phyloP scores from a whole-genome alignment of 2,113 vertebrate genomes.

The Abramis brama region DNA sequence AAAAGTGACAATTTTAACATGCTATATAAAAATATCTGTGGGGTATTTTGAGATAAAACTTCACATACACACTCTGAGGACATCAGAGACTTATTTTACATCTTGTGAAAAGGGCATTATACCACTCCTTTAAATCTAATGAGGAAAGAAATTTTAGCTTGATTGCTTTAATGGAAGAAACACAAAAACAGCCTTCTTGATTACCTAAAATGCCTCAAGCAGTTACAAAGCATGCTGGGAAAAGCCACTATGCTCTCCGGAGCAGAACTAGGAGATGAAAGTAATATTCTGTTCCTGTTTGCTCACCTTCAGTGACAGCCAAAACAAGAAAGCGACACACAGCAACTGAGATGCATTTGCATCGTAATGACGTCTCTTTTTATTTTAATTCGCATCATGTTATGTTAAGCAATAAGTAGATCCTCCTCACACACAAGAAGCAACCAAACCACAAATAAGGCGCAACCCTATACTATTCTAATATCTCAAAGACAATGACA shows the following conservation, averaged over 20 bases:
- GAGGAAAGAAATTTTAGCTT: not conserved
- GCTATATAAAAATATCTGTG: no score
- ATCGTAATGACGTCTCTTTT: not conserved
- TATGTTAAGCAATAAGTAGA: constrained; percentile 1
- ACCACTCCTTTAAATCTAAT: not conserved
- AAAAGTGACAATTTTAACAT: no score
- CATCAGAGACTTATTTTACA: no score
- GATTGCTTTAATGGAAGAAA: not conserved
- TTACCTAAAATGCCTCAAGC: constrained; percentile 23
- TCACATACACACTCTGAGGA: no score
- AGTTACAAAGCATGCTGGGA: constrained; percentile 29
- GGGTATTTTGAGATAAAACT: no score
- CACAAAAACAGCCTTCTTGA: constrained; percentile 17
- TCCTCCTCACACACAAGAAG: not conserved
- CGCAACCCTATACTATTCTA: not conserved
- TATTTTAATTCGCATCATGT: not conserved
- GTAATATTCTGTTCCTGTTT: constrained; percentile 40
- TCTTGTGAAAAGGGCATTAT: no score
- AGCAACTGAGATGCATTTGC: not conserved
- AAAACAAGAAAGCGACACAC: constrained; percentile 2
- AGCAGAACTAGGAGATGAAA: constrained; percentile 42
- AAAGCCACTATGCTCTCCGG: constrained; percentile 6
- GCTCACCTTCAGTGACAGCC: not conserved
- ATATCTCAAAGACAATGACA: not conserved
- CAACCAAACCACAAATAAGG: not conserved